Base-by-base conservation (phyloP, 2,888 invertebrate species). In the Lithosia quadra region DNA sequence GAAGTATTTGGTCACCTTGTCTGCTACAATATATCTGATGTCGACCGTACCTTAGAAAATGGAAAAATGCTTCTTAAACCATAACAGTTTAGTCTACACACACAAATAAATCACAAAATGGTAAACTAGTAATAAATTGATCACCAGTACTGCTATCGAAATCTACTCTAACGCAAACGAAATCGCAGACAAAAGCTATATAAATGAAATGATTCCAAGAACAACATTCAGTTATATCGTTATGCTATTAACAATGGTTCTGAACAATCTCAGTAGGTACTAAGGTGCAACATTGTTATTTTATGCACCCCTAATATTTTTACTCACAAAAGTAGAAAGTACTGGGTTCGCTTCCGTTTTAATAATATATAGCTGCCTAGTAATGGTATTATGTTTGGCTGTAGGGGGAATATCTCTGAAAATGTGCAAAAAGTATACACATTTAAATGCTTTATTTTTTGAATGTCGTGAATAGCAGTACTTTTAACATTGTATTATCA, bases 231-330 rank as follows among this genome's bases (percentile, higher is more conserved):
- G n/a, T 53, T 57, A 33, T 33, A 49, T 58, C 49, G 7, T 24
- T n/a, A n/a, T n/a, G n/a, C n/a, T n/a, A n/a, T n/a, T 13, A 28
- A 68, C 28, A 64, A 63, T 55, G 55, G 59, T 24, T 57, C 53
- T 11, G 36, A 49, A 67, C 69, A 77, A 69, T 65, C 65, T 79
- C 71, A 80, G 69, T 55, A 68, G 43, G 62, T 60, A 68, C 34
- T 65, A 68, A 67, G 68, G 68, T 76, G 67, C 78, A 72, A 78
- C 88, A 92, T 91, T 84, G 92, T 92, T 93, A 93, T 93, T 92
- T 93, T 93, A 93, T 93, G 90, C 94, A 94, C 93, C 93, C 92
- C 86, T 65, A 77, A 65, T 79, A 81, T 84, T 88, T 90, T 90
- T 87, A 87, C 87, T 88, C 83, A 77, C 78, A 75, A 86, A 86